Conservation (phyloP, 2,888 invertebrate species). For the Acheta domesticus region DNA sequence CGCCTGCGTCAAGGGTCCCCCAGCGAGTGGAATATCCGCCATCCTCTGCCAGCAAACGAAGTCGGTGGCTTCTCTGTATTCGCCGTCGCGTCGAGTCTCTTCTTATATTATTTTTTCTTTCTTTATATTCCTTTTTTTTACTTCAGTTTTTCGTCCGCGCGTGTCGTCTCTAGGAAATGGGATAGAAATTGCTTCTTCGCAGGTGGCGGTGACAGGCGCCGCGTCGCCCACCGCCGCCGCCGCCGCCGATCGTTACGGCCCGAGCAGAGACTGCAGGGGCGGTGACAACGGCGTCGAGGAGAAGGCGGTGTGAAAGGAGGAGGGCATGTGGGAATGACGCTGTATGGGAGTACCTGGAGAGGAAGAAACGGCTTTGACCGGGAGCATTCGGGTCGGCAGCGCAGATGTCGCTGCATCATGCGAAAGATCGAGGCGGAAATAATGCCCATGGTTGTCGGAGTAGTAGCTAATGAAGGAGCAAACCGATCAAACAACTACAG, state of each 20-base stretch:
- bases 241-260: background rate
- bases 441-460: too few species aligned
- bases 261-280: background rate
- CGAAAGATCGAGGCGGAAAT: too few species aligned
- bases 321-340: too few species aligned
- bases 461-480: too few species aligned
- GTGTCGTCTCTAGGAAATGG: slow-evolving; percentile 30
- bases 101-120: background rate
- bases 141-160: slow-evolving; percentile 25
- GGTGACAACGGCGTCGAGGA: background rate
- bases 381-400: too few species aligned
- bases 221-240: slow-evolving; percentile 5
- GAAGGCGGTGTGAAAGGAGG: background rate
- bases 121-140: background rate
- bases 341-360: too few species aligned
- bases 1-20: too few species aligned
- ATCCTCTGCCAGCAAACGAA: background rate
- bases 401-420: too few species aligned
- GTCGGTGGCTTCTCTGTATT: background rate
- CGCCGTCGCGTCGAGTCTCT: background rate
- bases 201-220: slow-evolving; percentile 29
- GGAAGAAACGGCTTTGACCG: too few species aligned
- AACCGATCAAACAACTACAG: too few species aligned
- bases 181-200: slow-evolving; percentile 31
- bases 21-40: too few species aligned